Evolutionary conservation across 2,113 vertebrate genomes (phyloP), one percentile per base, ranked within the genome.

Genomic region (Peromyscus californicus): DNA sequence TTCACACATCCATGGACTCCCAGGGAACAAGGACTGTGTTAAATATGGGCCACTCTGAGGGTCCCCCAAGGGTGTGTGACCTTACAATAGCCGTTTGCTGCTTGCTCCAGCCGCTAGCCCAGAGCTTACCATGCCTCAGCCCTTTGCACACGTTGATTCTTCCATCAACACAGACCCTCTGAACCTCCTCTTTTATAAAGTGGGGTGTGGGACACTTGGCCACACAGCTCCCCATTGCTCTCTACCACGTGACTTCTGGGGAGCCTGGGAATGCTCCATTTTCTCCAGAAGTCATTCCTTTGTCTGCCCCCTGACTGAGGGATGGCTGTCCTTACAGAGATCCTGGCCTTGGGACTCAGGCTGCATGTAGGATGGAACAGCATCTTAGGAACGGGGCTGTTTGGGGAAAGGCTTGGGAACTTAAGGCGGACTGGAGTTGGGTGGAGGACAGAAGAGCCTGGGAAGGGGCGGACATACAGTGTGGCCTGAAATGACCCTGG

Each of bases 401-500:
- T 67, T 11, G n/a, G 57, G 29, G 2, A 5, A 19, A 74, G 36
- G 21, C 26, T 57, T 39, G 1, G 9, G 42, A 31, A 8, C 7
- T 13, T 2, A 22, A 21, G 57, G 42, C 9, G 5, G 4, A 31
- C 36, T 85, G 59, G 24, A 39, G 24, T 31, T 65, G n/a, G 24
- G 19, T 2, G 29, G 24, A 17, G 26, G 16, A 6, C 5, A 31
- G 1, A 4, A 26, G 42, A n/a, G 26, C 17, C n/a, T 0, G 4
- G 48, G 72, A 16, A 4, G 3, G 67, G 0, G 39, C 3, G 12
- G 17, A 16, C 54, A 61, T 9, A 5, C 9, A 39, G 26, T 11
- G 36, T 5, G 33, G 15, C 36, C 48, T 39, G 22, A 57, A 54
- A 26, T 61, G 33, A 70, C 48, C 70, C 78, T 5, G 78, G 22